These are phyloP conservation scores for Plotosus lineatus DNA, from an alignment of 2,113 vertebrate genomes.

Conservation along the genomic window DNA sequence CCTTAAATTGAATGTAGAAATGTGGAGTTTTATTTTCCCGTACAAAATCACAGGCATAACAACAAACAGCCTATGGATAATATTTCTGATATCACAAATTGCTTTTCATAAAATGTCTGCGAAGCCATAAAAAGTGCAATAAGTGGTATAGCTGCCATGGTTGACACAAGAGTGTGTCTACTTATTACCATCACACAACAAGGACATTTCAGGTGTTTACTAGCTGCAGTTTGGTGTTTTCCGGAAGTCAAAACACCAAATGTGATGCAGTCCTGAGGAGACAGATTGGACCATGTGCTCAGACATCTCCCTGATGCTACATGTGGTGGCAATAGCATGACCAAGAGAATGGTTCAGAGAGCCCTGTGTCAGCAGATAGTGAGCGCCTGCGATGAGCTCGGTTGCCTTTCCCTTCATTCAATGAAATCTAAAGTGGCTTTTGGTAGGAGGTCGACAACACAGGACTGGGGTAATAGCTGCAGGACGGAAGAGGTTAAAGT, in stretches of 20 bases:
- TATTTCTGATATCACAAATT: background rate
- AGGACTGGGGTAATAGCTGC: conserved; percentile 72
- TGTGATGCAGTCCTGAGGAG: conserved; percentile 67
- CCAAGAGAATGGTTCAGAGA: conserved; percentile 69
- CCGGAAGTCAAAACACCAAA: conserved; percentile 4
- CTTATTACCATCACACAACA: background rate
- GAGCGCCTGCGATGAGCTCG: conserved; percentile 32
- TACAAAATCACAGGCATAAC: background rate
- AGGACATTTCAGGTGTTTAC: background rate
- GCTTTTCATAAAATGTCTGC: background rate
- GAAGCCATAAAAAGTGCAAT: background rate
- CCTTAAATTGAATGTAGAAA: background rate
- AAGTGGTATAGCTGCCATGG: conserved; percentile 1
- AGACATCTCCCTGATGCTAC: conserved; percentile 68
- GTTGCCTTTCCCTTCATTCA: background rate
- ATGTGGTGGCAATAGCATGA: conserved; percentile 72
- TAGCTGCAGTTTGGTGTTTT: background rate
- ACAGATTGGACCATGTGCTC: conserved; percentile 74
- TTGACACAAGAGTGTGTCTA: background rate
- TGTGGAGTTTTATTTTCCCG: background rate
- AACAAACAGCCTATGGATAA: background rate
- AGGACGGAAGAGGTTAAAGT: background rate
- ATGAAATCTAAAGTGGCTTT: conserved; percentile 13
- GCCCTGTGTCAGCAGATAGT: conserved; percentile 39
- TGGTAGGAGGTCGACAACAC: conserved; percentile 52